Base-by-base conservation (phyloP, 2,888 invertebrate genomes). In the Agriotes lineatus region DNA sequence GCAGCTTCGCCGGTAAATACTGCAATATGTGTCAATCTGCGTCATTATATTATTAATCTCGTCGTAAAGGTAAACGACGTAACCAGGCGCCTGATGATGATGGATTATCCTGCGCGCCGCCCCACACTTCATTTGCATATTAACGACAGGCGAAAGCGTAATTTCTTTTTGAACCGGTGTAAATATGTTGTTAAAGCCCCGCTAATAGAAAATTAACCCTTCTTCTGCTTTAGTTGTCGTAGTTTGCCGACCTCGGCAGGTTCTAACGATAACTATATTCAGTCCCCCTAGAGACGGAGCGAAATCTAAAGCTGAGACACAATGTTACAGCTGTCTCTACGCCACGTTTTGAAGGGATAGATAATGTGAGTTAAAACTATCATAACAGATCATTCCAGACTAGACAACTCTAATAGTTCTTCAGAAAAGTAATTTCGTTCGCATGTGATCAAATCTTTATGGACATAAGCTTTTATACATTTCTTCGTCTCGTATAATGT, bases 1-100 rank as follows among this genome's bases (percentile, higher is more conserved):
- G 66, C 52, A 68, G 54, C 62, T 72, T 45, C 63, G 58, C 19
- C 54, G 48, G 63, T 69, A 67, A 71, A 68, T 70, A 67, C 67
- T 67, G 69, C 66, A 72, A 69, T 72, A 67, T 70, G 72, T 72
- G 72, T 72, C 74, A 72, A 72, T 74, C 69, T 71, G 59, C 57
- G 68, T 63, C 63, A 52, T 69, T 71, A 62, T 70, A 67, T 69
- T 73, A 73, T 73, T 74, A 73, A 70, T 72, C 68, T 65, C 54
- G 35, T 56, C 72, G 62, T 39, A 45, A 44, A 71, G 63, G 71
- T 66, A 63, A 61, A 63, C 48, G 71, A 68, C 60, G 66, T 56
- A 54, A 42, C 54, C 63, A 57, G 50, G 64, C 69, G 60, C 35
- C 50, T 69, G 72, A 65, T 66, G 69, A 69, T 69, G 69, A 70